phyloP scores from a whole-genome alignment of 2,797 vertebrate species.

The Melanotaenia nigrans region DNA sequence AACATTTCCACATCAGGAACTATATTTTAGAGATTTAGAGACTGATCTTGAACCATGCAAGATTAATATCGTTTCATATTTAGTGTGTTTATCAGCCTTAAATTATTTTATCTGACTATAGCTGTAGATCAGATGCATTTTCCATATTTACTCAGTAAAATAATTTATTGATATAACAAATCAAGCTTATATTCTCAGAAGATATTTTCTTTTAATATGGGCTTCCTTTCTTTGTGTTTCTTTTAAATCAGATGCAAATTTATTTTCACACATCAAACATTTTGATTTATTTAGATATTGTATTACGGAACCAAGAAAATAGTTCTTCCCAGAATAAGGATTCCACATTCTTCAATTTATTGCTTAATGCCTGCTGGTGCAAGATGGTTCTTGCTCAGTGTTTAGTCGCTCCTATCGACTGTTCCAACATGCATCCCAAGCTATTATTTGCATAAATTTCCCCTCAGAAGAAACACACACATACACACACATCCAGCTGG shows the following conservation, averaged over 20 bases:
- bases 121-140: slow-evolving; percentile 27
- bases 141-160: slow-evolving; percentile 45
- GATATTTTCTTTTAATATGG: no score
- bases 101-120: slow-evolving; percentile 42
- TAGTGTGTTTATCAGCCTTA: slow-evolving; percentile 40
- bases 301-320: slow-evolving; percentile 36
- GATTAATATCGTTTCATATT: slow-evolving; percentile 27
- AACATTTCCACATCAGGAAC: slow-evolving; percentile 55
- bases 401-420: slow-evolving; percentile 61
- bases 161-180: slow-evolving; percentile 47
- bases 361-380: slow-evolving; percentile 63
- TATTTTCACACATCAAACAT: slow-evolving; percentile 37
- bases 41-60: slow-evolving; percentile 44
- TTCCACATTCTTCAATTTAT: slow-evolving; percentile 66
- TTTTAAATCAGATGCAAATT: slow-evolving; percentile 29
- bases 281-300: slow-evolving; percentile 40
- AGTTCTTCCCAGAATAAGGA: slow-evolving; percentile 44
- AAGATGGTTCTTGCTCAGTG: slow-evolving; percentile 59
- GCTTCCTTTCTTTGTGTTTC: neutral
- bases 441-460: slow-evolving; percentile 73
- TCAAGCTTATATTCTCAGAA: slow-evolving; percentile 11
- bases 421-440: slow-evolving; percentile 71
- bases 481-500: slow-evolving; percentile 50
- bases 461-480: slow-evolving; percentile 60
- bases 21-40: slow-evolving; percentile 29